Percentiles rank a stretch among this genome's conserved stretches.
Conservation (phyloP, 2,113 vertebrate species). For the Gracilinanus agilis region DNA sequence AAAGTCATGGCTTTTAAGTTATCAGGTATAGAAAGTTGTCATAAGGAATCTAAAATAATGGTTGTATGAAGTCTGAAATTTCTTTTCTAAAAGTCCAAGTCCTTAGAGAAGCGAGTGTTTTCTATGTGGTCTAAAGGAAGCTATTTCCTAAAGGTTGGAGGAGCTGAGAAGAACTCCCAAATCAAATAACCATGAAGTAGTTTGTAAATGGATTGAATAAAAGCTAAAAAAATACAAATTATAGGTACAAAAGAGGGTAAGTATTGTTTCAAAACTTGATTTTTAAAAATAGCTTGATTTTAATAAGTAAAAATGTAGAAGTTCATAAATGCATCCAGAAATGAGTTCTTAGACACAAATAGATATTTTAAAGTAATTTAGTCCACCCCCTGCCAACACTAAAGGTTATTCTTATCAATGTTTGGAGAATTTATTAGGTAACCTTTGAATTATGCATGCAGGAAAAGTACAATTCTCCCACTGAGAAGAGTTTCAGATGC, state of each 20-base stretch:
- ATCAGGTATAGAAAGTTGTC: neutral
- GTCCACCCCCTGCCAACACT: neutral
- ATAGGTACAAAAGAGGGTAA: conserved; percentile 15
- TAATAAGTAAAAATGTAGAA: conserved; percentile 20
- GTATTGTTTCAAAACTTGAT: conserved; percentile 32
- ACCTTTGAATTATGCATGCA: conserved; percentile 1
- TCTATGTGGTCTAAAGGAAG: conserved; percentile 39
- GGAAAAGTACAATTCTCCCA: conserved; percentile 36
- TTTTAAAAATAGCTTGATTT: conserved; percentile 46
- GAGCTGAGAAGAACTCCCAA: conserved; percentile 36
- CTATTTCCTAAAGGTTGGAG: conserved; percentile 26
- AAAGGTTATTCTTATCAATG: conserved; percentile 17
- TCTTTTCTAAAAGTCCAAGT: neutral
- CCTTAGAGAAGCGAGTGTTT: conserved; percentile 46
- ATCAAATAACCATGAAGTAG: conserved; percentile 23
- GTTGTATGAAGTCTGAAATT: neutral
- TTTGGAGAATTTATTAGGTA: neutral
- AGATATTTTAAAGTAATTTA: conserved; percentile 27
- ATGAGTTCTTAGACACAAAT: conserved; percentile 8
- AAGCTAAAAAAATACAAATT: neutral
- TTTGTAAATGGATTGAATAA: conserved; percentile 50
- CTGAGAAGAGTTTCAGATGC: neutral
- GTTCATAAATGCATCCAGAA: conserved; percentile 1
- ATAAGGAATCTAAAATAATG: conserved; percentile 11
- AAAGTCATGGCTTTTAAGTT: conserved; percentile 33